Conservation (phyloP, 2,888 invertebrate species). For the Hetaerina titia region DNA sequence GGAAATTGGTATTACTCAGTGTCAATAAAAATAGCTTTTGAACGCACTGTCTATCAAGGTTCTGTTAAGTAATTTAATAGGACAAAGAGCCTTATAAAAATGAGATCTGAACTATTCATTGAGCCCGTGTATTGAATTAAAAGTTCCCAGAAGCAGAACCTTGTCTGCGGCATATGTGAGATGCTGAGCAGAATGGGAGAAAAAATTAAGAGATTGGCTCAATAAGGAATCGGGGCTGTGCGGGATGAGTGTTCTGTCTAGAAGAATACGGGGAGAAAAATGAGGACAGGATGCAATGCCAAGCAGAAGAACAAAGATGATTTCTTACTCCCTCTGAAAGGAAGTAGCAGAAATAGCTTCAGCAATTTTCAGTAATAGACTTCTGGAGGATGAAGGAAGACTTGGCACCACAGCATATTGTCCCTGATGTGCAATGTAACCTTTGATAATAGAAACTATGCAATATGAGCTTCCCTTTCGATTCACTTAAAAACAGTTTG, state of each 20-base stretch:
- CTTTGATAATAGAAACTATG: no score
- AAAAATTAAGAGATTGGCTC: constrained; percentile 43
- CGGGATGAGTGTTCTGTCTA: not conserved
- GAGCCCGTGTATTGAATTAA: not conserved
- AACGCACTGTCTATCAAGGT: no score
- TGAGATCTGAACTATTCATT: not conserved
- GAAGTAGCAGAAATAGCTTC: not conserved
- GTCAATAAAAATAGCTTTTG: no score
- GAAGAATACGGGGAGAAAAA: constrained; percentile 12
- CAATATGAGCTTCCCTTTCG: no score
- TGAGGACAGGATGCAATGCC: not conserved
- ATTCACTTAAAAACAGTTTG: no score
- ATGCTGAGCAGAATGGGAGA: not conserved
- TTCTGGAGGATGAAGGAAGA: not conserved
- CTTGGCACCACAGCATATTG: not conserved
- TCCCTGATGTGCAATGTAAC: no score
- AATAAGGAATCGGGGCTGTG: constrained; percentile 34
- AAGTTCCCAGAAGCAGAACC: not conserved
- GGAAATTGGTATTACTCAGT: no score
- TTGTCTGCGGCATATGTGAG: not conserved
- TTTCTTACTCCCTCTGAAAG: not conserved
- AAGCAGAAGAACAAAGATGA: not conserved
- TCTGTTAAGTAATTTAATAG: no score
- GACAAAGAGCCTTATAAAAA: not conserved
- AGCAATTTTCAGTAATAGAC: not conserved